Evolutionary conservation across 2,113 vertebrate species (phyloP).

Genomic region (Phyllostomus hastatus): DNA sequence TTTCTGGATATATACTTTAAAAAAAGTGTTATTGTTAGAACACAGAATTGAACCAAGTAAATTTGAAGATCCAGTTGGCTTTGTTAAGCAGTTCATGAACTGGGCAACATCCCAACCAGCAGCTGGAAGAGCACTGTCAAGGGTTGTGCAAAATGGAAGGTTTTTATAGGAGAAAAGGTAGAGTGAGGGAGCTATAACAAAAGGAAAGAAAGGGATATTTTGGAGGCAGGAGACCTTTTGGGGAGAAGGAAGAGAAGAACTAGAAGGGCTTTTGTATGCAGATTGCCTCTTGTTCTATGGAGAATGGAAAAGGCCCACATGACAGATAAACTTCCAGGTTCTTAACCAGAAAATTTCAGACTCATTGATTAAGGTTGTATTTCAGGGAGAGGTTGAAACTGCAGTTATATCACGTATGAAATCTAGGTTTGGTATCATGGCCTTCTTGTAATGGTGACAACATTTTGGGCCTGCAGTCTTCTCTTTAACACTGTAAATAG

Average conservation of each 20-base stretch:
- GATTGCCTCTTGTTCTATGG: neutral
- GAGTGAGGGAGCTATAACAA: neutral
- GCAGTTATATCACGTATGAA: neutral
- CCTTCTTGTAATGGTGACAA: neutral
- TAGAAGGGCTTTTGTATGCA: neutral
- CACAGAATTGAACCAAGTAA: neutral
- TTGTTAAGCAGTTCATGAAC: neutral
- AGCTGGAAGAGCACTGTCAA: neutral
- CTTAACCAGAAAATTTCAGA: neutral
- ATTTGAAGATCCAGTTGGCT: neutral
- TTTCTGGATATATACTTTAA: neutral
- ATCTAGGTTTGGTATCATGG: neutral
- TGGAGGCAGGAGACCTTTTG: neutral
- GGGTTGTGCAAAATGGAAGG: neutral
- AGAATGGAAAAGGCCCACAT: neutral
- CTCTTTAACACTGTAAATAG: neutral
- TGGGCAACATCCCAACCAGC: neutral
- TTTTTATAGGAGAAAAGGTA: neutral
- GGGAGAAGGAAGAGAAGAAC: neutral
- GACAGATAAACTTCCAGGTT: neutral
- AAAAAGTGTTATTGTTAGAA: neutral
- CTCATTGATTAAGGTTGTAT: neutral
- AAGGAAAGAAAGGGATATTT: neutral
- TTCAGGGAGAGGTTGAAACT: neutral
- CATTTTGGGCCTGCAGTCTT: neutral